Evolutionary conservation across 1,140 invertebrate genomes (phyloP).

Genomic region (Pseudomyrmex dendroicus): DNA sequence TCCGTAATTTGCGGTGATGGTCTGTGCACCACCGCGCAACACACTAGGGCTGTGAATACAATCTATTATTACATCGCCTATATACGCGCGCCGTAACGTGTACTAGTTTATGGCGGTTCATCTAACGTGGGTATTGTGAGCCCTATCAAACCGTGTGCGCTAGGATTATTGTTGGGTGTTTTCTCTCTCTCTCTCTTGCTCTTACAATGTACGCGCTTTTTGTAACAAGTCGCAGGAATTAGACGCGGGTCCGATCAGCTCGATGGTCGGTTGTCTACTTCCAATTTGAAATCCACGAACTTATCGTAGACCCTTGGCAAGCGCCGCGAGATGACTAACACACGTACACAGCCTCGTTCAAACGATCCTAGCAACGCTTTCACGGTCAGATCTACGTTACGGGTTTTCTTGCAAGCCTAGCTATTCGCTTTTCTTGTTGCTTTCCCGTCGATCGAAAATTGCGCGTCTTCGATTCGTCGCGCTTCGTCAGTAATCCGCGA

Average conservation of each 20-base stretch:
- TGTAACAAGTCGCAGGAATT: conserved; percentile 44
- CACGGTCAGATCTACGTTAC: too few species aligned
- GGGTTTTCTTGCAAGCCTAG: conserved; percentile 25
- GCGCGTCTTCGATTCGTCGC: conserved; percentile 31
- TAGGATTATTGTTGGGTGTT: background rate
- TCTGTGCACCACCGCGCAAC: conserved; percentile 23
- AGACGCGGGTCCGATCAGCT: conserved; percentile 4
- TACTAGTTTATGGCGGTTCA: conserved; percentile 37
- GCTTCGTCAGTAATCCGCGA: conserved; percentile 15
- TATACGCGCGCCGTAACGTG: conserved; percentile 36
- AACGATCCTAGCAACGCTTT: background rate
- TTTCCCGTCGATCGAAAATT: conserved; percentile 29
- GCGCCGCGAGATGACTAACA: conserved; percentile 17
- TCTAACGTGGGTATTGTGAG: conserved; percentile 6
- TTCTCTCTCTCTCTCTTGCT: background rate
- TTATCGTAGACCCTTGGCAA: background rate
- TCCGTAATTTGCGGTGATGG: conserved; percentile 75
- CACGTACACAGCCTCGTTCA: background rate
- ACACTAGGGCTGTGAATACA: conserved; percentile 62
- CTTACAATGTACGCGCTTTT: conserved; percentile 45
- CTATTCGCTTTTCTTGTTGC: conserved; percentile 21
- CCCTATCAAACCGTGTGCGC: background rate
- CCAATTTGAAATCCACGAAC: conserved; percentile 39
- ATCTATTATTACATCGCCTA: conserved; percentile 77
- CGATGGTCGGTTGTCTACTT: conserved; percentile 41